Conservation (phyloP, 2,113 vertebrate genomes). For the Phalacrocorax carbo region DNA sequence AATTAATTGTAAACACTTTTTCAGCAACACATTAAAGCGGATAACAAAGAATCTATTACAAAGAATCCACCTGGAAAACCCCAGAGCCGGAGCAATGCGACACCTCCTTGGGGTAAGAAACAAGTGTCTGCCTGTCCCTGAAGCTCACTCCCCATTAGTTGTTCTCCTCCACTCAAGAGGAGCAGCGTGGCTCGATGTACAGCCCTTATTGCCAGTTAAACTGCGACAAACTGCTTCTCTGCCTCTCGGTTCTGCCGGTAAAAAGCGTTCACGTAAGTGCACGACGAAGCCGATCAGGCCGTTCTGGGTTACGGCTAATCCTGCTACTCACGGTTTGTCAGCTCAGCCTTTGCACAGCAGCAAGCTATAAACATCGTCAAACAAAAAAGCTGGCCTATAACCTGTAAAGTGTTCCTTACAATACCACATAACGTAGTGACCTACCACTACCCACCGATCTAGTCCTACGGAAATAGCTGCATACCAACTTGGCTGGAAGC, state of each 20-base stretch:
- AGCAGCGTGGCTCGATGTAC: background rate
- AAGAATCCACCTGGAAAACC: background rate
- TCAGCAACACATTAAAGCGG: background rate
- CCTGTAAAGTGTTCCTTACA: background rate
- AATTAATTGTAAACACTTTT: background rate
- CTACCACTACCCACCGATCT: background rate
- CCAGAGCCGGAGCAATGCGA: background rate
- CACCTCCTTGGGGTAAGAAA: background rate
- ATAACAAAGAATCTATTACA: background rate
- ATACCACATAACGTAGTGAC: background rate
- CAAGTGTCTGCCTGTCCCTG: background rate
- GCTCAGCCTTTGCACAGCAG: background rate
- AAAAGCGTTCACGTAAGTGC: background rate
- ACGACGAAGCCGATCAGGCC: background rate
- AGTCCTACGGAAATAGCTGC: background rate
- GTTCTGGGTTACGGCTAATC: background rate
- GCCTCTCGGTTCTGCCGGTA: background rate
- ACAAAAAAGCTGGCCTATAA: background rate
- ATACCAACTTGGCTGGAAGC: background rate
- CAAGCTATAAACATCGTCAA: background rate
- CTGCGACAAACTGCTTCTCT: background rate
- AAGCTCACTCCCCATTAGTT: background rate
- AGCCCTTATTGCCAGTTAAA: fast-evolving
- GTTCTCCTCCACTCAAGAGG: background rate
- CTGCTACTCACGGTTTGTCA: background rate